These are phyloP conservation scores for Antennarius maculatus DNA, from an alignment of 2,797 vertebrate genomes.

Conservation along the genomic window DNA sequence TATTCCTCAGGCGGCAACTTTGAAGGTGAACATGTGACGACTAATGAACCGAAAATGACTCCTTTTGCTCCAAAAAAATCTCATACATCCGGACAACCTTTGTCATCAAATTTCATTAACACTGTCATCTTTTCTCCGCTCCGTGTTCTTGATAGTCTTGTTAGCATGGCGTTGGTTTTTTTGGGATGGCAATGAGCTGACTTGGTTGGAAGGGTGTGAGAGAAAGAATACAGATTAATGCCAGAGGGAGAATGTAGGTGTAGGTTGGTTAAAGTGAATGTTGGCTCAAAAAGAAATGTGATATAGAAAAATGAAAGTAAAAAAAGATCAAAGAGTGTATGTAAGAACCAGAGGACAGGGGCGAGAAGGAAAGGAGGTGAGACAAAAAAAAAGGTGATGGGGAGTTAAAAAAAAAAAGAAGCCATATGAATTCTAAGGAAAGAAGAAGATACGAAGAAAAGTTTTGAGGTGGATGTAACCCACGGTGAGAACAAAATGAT, in stretches of 20 bases:
- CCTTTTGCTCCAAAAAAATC: no score
- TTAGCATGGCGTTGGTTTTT: no score
- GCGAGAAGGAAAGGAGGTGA: constrained; percentile 6
- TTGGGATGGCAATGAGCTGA: not conserved
- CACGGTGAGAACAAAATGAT: constrained; percentile 10
- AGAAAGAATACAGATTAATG: not conserved
- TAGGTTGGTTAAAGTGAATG: not conserved
- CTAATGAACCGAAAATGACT: no score
- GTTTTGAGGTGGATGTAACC: constrained; percentile 29
- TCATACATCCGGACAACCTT: no score
- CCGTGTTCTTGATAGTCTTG: no score
- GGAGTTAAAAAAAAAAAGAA: not conserved
- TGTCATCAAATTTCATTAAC: no score
- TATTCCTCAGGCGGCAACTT: not conserved
- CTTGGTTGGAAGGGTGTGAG: not conserved
- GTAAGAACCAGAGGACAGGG: not conserved
- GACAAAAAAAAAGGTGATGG: not conserved
- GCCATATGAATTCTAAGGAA: constrained; percentile 8
- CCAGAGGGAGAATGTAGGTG: not conserved
- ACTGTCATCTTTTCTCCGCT: no score
- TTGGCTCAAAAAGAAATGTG: constrained; percentile 2
- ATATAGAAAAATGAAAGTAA: not conserved
- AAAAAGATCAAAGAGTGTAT: not conserved
- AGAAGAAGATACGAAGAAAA: constrained; percentile 7
- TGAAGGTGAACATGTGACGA: no score